Conservation (phyloP, 2,113 vertebrate species). For the Phaethornis superciliosus region DNA sequence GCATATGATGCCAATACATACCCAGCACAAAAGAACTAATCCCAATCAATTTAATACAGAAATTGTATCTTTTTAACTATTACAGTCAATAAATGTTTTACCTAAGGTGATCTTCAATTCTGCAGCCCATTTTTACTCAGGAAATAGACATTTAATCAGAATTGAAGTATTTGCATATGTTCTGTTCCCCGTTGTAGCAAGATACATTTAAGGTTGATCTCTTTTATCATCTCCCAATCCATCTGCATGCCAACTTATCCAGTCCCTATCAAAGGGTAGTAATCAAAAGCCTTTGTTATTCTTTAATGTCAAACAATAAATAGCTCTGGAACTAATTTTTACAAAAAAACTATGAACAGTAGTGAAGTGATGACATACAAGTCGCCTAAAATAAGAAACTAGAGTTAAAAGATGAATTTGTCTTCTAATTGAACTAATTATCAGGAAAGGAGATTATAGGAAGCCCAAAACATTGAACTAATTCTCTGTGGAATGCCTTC, state of each 20-base stretch:
- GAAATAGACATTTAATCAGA: neutral
- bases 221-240: neutral
- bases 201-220: neutral
- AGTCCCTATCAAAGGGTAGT: neutral
- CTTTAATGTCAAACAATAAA: neutral
- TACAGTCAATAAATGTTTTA: neutral
- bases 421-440: conserved; percentile 3
- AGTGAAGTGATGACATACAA: neutral
- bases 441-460: neutral
- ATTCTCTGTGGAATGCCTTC: neutral
- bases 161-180: neutral
- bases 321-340: neutral
- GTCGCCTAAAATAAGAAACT: neutral
- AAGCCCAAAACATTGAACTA: neutral
- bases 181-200: neutral
- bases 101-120: neutral
- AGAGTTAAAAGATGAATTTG: neutral
- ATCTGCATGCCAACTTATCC: neutral
- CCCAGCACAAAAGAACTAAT: neutral
- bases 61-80: neutral
- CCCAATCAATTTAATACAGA: neutral
- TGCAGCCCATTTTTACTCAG: neutral
- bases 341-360: neutral
- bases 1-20: neutral
- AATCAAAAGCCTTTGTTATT: conserved; percentile 7